Base-by-base conservation (phyloP, 2,888 invertebrate species). In the Cerastoderma edule region DNA sequence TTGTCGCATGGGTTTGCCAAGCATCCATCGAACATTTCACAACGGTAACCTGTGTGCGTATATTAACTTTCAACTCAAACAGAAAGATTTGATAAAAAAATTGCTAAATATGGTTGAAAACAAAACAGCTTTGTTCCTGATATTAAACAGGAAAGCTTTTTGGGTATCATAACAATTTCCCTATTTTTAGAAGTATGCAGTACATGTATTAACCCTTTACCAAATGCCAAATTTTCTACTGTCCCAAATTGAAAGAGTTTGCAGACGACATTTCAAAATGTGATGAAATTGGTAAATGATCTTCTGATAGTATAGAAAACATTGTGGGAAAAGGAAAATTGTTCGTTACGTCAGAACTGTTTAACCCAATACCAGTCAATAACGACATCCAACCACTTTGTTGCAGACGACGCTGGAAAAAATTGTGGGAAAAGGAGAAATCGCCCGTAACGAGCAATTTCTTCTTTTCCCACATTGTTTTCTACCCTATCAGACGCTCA, bases 1-100 rank as follows among this genome's bases (percentile, higher is more conserved):
- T 70, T 69, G 1, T 60, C 5, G 50, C 75, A 75, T 0, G 67
- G 65, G 19, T 24, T 50, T 28, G 22, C 22, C 22, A 24, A 2
- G 19, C 60, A 60, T 35, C 60, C 60, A 22, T 60, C 24, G 19
- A n/a, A 39, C 60, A 39, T 22, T 2, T 39, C 24, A 24, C 60
- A 60, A 22, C 1, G 2, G 22, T 60, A 10, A 39, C 60, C 60
- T 60, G 39, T 24, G 27, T 24, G 5, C 27, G 39, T 39, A 39
- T 16, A 39, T 8, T 13, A 13, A 16, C 16, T 13, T 39, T 16
- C 46, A 19, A 46, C 19, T 46, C 19, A 46, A 5, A 16, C n/a
- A 5, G 16, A 5, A 39, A 8, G 8, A 8, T 39, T 39, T 39
- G 16, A 8, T 16, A 39, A 50, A 8, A 8, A 50, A 50, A 22